Conservation (phyloP, 1,140 invertebrate genomes). For the Pteromalus puparum region DNA sequence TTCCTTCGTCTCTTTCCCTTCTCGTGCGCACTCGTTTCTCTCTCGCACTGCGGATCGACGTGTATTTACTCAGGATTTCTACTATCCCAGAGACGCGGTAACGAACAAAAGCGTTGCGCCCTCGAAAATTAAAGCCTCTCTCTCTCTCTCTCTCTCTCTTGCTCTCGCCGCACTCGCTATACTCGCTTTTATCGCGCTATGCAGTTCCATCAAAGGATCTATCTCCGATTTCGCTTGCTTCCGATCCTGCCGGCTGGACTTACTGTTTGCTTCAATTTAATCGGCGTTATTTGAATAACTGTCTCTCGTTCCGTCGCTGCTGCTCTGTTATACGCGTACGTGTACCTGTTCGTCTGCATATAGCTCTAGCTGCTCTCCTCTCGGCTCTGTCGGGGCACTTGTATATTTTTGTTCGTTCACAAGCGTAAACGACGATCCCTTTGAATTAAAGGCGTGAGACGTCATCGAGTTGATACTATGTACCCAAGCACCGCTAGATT, state of each 20-base stretch:
- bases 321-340: not conserved
- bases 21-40: slow-evolving; percentile 29
- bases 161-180: not conserved
- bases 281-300: slow-evolving; percentile 50
- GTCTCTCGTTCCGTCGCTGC: not conserved
- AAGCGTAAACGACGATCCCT: no score
- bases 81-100: slow-evolving; percentile 26
- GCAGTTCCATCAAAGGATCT: slow-evolving; percentile 37
- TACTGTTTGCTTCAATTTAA: slow-evolving; percentile 51
- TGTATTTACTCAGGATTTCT: slow-evolving; percentile 51
- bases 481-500: not conserved
- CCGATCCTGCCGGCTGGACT: slow-evolving; percentile 9
- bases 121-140: slow-evolving; percentile 49
- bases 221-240: slow-evolving; percentile 1
- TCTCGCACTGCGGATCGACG: slow-evolving; percentile 16
- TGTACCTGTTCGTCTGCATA: not conserved
- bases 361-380: not conserved
- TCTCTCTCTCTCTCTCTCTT: slow-evolving; percentile 1
- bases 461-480: not conserved
- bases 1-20: no score
- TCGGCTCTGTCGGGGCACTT: not conserved
- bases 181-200: slow-evolving; percentile 10
- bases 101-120: slow-evolving; percentile 50
- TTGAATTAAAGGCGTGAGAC: not conserved
- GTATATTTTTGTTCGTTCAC: not conserved